These are phyloP conservation scores for Podiceps cristatus DNA, from an alignment of 2,113 vertebrate genomes.

Conservation along the genomic window DNA sequence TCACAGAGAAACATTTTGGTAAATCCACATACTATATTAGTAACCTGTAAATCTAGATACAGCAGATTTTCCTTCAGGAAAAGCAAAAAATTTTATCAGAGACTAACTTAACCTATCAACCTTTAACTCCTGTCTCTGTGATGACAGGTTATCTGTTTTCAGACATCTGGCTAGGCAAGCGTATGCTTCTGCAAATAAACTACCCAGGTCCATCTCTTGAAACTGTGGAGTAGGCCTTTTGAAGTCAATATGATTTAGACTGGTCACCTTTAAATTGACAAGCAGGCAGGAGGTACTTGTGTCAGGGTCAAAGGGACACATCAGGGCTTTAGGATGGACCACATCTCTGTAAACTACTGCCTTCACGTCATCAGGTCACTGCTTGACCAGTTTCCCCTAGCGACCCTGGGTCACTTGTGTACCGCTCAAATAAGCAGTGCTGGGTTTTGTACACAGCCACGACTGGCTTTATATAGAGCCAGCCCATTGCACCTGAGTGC, in stretches of 20 bases:
- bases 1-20: background rate
- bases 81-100: background rate
- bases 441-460: background rate
- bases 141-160: background rate
- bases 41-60: background rate
- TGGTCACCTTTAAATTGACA: background rate
- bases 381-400: background rate
- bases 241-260: background rate
- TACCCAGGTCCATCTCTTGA: background rate
- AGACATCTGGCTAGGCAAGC: background rate
- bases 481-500: fast-evolving
- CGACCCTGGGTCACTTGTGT: background rate
- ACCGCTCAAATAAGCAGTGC: background rate
- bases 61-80: background rate
- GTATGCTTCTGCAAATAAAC: background rate
- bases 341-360: background rate
- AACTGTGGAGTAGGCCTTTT: background rate
- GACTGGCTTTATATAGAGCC: background rate
- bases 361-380: fast-evolving
- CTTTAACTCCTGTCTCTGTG: background rate
- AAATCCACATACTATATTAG: background rate
- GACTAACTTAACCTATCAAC: background rate
- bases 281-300: background rate
- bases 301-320: background rate
- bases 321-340: background rate